Evolutionary conservation across 2,888 invertebrate genomes (phyloP).

Genomic region (Gortyna flavago): DNA sequence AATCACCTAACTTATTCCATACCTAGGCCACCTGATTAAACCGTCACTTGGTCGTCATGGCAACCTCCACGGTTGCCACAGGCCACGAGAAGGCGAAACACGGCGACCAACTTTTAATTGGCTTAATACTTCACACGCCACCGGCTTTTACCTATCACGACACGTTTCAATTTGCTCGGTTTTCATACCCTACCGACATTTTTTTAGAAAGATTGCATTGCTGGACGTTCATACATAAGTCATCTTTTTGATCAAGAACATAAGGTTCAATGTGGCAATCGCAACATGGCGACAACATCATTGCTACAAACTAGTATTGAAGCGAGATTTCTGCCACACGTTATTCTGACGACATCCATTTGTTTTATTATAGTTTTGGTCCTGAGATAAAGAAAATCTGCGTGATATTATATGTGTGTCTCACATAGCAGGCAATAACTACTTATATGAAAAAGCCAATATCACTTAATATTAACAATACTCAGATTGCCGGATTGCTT

Average conservation of each 20-base stretch:
- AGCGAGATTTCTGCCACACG: background rate
- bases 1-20: background rate
- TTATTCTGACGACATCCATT: constrained; percentile 1
- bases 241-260: background rate
- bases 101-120: constrained; percentile 53
- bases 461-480: background rate
- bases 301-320: constrained; percentile 8
- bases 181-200: constrained; percentile 1
- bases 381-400: constrained; percentile 7
- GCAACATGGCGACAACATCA: background rate
- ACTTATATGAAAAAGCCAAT: background rate
- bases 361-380: constrained; percentile 1
- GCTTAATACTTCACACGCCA: constrained; percentile 31
- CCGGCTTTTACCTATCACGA: background rate
- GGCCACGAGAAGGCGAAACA: constrained; percentile 5
- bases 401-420: constrained; percentile 16
- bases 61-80: too few species aligned
- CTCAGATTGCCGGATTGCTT: background rate
- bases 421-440: constrained; percentile 3
- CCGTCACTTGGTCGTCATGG: background rate
- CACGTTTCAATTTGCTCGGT: constrained; percentile 30
- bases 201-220: constrained; percentile 1
- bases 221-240: background rate
- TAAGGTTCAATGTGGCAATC: constrained; percentile 6
- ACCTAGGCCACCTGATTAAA: background rate